Conservation (phyloP, 2,797 vertebrate genomes). For the Prunella strophiata region DNA sequence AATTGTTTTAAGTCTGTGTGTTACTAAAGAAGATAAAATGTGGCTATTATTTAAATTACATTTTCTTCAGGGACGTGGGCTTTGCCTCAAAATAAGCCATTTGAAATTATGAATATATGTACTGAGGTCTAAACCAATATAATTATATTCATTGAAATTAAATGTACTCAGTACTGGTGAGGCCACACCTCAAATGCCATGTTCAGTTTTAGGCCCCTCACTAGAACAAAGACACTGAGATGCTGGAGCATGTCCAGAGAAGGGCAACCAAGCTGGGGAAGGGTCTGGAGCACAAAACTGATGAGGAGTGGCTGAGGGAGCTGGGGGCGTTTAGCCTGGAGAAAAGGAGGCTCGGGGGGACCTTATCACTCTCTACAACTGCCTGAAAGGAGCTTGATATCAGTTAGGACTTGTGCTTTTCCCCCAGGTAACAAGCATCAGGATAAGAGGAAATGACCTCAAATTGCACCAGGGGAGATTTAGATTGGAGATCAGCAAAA, state of each 20-base stretch:
- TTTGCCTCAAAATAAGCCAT: neutral
- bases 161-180: neutral
- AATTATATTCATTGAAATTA: neutral
- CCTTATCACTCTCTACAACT: neutral
- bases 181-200: accelerated
- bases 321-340: accelerated
- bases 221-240: neutral
- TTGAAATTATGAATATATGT: neutral
- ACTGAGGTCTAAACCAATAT: neutral
- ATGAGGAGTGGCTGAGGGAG: accelerated
- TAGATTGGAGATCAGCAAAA: neutral
- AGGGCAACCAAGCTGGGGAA: accelerated
- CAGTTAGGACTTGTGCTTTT: accelerated
- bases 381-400: neutral
- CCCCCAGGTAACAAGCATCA: neutral
- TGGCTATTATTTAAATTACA: neutral
- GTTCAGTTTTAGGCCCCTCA: neutral
- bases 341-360: neutral
- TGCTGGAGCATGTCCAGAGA: accelerated
- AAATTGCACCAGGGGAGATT: neutral
- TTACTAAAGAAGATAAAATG: neutral
- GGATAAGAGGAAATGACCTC: neutral
- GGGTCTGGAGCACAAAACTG: neutral
- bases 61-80: neutral
- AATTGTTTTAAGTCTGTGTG: neutral